These are phyloP conservation scores for Brachionus rotundiformis DNA, from an alignment of 1,140 invertebrate genomes.

Conservation along the genomic window DNA sequence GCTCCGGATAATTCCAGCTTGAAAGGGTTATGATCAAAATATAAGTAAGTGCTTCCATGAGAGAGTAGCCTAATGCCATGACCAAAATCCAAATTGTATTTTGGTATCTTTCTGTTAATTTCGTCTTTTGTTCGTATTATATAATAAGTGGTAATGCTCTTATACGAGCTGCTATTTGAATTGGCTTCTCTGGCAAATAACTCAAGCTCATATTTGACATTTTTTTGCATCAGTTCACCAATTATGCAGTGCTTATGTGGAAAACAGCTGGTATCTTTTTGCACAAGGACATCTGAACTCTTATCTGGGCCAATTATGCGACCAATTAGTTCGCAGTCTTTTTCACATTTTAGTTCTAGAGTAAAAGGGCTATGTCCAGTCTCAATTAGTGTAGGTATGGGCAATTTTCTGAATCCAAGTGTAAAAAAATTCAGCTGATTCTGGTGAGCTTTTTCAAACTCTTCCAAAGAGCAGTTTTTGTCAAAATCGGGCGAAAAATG, in stretches of 20 bases:
- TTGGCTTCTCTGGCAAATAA: neutral
- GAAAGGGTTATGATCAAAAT: neutral
- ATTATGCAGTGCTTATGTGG: neutral
- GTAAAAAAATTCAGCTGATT: neutral
- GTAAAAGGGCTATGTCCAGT: neutral
- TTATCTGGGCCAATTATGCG: neutral
- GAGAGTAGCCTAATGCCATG: neutral
- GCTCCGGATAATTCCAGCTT: neutral
- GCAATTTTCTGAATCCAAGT: neutral
- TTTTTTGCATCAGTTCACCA: neutral
- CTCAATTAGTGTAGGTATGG: neutral
- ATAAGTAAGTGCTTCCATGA: neutral
- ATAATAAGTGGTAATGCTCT: neutral
- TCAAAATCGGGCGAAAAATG: slow-evolving; percentile 7
- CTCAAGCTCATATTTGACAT: neutral
- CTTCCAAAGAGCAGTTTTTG: neutral
- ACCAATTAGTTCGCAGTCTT: neutral
- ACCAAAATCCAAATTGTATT: neutral
- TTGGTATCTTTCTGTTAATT: neutral
- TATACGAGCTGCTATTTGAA: neutral
- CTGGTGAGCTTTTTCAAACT: neutral
- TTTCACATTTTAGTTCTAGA: neutral
- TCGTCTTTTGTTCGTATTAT: neutral
- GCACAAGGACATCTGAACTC: neutral
- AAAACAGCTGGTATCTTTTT: neutral